These are phyloP conservation scores for Rotaria macrura DNA, from an alignment of 2,888 invertebrate genomes.

Conservation along the genomic window DNA sequence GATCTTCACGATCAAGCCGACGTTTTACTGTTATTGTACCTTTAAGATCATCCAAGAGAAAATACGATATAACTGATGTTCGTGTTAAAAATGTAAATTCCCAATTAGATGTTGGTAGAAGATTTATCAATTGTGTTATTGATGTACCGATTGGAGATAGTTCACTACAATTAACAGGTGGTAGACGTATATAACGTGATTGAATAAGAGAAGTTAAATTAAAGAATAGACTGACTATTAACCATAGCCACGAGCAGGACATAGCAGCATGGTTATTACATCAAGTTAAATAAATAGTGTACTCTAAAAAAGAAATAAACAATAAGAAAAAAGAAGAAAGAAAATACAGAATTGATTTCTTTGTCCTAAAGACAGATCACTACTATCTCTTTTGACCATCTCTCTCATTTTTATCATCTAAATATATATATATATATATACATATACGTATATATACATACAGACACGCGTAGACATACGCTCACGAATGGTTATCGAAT, in stretches of 20 bases:
- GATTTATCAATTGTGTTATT: not conserved
- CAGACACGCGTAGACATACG: too few relatives aligned
- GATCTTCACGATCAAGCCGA: constrained; percentile 36
- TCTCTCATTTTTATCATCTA: not conserved
- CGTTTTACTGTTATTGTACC: constrained; percentile 30
- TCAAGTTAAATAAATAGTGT: not conserved
- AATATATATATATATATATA: too few relatives aligned
- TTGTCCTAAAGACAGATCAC: not conserved
- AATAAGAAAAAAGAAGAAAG: not conserved
- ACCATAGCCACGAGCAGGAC: constrained; percentile 8
- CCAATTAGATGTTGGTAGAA: not conserved
- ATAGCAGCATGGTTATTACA: constrained; percentile 6
- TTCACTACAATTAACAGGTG: constrained; percentile 22
- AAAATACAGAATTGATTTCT: too few relatives aligned
- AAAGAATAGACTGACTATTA: not conserved
- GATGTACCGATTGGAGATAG: not conserved
- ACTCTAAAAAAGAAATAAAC: not conserved
- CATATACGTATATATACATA: too few relatives aligned
- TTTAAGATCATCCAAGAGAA: constrained; percentile 15
- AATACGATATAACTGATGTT: not conserved
- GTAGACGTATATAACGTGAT: constrained; percentile 10
- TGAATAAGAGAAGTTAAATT: not conserved
- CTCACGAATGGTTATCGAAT: not conserved
- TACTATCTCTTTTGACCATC: not conserved
- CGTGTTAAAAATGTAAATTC: not conserved